phyloP scores from a whole-genome alignment of 37 sponge, comb jelly and placozoan genomes.

The Mnemiopsis leidyi region DNA sequence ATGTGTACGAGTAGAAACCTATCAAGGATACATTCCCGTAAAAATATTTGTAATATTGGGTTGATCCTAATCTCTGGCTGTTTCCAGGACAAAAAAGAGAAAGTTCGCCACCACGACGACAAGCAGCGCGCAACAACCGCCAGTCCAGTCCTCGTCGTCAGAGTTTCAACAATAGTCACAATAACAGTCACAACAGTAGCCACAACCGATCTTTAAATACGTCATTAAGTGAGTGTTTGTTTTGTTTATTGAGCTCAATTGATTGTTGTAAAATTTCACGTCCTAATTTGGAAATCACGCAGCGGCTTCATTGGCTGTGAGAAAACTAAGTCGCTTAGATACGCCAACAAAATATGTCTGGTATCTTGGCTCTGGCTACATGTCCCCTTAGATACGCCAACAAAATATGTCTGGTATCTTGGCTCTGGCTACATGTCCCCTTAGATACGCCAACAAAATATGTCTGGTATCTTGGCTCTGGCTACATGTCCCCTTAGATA shows the following conservation, averaged over 20 bases:
- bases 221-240: not conserved
- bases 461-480: too few species aligned
- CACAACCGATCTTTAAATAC: not conserved
- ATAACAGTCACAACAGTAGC: not conserved
- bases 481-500: not conserved
- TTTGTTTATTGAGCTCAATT: too few species aligned
- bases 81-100: slow-evolving; percentile 4
- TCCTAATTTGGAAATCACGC: too few species aligned
- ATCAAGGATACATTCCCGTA: too few species aligned
- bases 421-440: not conserved
- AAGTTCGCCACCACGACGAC: not conserved
- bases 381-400: slow-evolving; percentile 22
- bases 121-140: not conserved
- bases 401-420: slow-evolving; percentile 31
- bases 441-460: slow-evolving; percentile 44
- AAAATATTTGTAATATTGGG: not conserved
- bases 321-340: too few species aligned
- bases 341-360: slow-evolving; percentile 48
- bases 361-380: too few species aligned
- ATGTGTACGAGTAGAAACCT: too few species aligned
- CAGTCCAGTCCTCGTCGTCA: not conserved
- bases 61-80: not conserved
- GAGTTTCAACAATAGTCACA: slow-evolving; percentile 22
- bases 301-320: too few species aligned
- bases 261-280: too few species aligned